phyloP scores from a whole-genome alignment of 2,888 invertebrate species.

The Orchesellides sinensis region DNA sequence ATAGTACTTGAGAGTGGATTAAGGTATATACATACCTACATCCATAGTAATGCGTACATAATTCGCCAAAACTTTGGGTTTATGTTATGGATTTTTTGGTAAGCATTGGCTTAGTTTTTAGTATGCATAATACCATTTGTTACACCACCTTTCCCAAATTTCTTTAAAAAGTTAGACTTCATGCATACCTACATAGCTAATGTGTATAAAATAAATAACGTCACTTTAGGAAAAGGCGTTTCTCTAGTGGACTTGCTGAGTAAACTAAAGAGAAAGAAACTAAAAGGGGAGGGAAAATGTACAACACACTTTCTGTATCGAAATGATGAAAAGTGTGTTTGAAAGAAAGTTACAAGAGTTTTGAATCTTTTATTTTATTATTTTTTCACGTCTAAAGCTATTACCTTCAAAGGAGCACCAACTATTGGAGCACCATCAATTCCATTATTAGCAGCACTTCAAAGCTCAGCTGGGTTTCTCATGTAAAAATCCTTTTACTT shows the following conservation, averaged over 20 bases:
- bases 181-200: no score
- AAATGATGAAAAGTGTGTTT: constrained; percentile 36
- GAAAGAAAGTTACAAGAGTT: constrained; percentile 47
- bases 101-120: constrained; percentile 30
- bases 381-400: background rate
- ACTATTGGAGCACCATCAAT: no score
- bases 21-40: no score
- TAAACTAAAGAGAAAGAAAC: constrained; percentile 19
- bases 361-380: constrained; percentile 28
- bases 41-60: constrained; percentile 7
- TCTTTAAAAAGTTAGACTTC: background rate
- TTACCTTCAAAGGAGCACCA: constrained; percentile 3
- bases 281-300: constrained; percentile 19
- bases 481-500: no score
- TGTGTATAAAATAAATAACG: background rate
- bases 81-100: constrained; percentile 28
- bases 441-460: constrained; percentile 29
- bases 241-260: constrained; percentile 5
- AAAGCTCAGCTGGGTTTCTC: no score
- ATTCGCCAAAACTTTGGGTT: constrained; percentile 36
- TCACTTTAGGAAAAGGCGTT: constrained; percentile 8
- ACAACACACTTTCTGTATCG: constrained; percentile 14
- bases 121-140: constrained; percentile 45
- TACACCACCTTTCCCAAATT: constrained; percentile 18
- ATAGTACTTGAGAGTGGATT: background rate